Evolutionary conservation across 2,888 invertebrate species (phyloP).

Genomic region (Microctonus aethiopoides): DNA sequence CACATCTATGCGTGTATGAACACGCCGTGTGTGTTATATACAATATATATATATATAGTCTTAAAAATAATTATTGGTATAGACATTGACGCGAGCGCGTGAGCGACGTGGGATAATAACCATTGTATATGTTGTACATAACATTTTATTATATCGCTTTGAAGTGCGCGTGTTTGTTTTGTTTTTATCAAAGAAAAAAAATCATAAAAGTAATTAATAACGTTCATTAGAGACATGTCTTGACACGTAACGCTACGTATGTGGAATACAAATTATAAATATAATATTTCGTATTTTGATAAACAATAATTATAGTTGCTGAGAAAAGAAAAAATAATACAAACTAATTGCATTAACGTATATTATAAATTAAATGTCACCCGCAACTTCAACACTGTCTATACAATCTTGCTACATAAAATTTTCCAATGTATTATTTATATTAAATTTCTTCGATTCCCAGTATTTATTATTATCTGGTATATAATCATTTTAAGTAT

Average conservation of each 20-base stretch:
- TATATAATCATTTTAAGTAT: background rate
- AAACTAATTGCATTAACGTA: constrained; percentile 61
- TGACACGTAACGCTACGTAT: background rate
- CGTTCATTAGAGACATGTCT: constrained; percentile 58
- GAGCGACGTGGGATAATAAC: constrained; percentile 59
- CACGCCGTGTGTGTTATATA: background rate
- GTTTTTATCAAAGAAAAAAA: constrained; percentile 54
- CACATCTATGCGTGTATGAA: background rate
- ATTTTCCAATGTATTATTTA: background rate
- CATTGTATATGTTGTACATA: constrained; percentile 9
- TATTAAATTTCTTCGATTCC: background rate
- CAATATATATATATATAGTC: background rate
- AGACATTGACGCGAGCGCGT: constrained; percentile 17
- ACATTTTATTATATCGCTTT: constrained; percentile 20
- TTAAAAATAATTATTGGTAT: constrained; percentile 3
- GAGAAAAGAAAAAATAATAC: constrained; percentile 49
- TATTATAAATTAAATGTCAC: background rate
- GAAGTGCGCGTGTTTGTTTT: constrained; percentile 53
- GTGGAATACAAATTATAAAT: constrained; percentile 50
- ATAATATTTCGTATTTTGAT: constrained; percentile 65
- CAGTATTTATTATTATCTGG: background rate
- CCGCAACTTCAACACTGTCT: background rate
- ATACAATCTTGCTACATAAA: constrained; percentile 46
- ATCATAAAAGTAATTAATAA: constrained; percentile 66
- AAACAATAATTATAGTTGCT: constrained; percentile 44